A percentile compares a stretch with the other conserved stretches of the same genome.
Evolutionary conservation across 2,797 vertebrate genomes (phyloP).

Genomic region (Leucoraja ocellata): DNA sequence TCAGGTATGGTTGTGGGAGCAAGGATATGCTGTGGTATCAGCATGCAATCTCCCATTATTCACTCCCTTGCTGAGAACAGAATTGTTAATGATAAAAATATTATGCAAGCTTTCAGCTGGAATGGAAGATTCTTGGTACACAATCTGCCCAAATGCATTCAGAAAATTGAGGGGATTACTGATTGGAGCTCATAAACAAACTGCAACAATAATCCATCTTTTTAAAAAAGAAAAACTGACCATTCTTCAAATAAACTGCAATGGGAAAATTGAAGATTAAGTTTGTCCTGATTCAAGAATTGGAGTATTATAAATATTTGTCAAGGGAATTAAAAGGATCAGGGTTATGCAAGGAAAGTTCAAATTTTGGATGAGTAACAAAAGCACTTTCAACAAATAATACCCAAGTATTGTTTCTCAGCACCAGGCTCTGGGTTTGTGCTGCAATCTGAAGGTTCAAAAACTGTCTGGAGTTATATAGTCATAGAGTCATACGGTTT

Average conservation of each 20-base stretch:
- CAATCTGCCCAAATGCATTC: neutral
- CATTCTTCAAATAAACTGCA: neutral
- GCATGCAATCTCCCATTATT: neutral
- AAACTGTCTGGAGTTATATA: neutral
- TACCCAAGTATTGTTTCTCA: neutral
- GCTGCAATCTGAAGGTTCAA: neutral
- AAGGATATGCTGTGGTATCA: neutral
- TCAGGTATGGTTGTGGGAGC: neutral
- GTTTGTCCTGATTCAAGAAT: neutral
- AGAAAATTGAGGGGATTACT: neutral
- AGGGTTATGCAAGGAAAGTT: neutral
- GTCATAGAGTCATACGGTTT: too few species aligned
- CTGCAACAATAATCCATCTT: neutral
- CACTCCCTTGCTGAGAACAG: neutral
- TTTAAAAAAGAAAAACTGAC: neutral
- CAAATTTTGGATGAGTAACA: neutral
- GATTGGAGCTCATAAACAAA: neutral
- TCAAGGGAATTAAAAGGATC: neutral
- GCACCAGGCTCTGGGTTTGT: neutral
- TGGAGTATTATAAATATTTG: constrained; percentile 14
- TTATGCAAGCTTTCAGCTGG: neutral
- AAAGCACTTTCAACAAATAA: neutral
- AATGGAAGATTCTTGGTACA: neutral
- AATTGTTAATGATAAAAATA: neutral
- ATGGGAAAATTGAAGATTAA: neutral